phyloP scores from a whole-genome alignment of 2,888 invertebrate genomes.

The Catonia carolina region DNA sequence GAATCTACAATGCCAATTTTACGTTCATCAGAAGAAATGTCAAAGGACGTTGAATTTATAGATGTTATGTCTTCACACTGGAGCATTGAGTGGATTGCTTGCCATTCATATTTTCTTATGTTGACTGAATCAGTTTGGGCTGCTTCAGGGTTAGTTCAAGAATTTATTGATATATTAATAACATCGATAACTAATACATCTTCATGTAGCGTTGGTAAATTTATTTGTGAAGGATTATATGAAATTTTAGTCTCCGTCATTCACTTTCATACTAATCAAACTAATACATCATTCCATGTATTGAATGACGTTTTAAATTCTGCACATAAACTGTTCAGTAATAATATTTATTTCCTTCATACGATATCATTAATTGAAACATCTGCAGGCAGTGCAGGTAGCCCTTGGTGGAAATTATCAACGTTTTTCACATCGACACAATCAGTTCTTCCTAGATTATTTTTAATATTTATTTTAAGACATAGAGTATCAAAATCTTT shows the following conservation, averaged over 20 bases:
- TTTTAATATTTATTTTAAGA: slow-evolving; percentile 6
- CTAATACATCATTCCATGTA: slow-evolving; percentile 25
- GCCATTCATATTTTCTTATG: slow-evolving; percentile 49
- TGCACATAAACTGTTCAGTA: slow-evolving; percentile 48
- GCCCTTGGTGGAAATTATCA: slow-evolving; percentile 19
- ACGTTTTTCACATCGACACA: slow-evolving; percentile 8
- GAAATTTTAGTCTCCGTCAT: slow-evolving; percentile 44
- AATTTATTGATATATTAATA: slow-evolving; percentile 21
- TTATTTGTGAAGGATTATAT: slow-evolving; percentile 43
- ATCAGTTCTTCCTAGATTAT: slow-evolving; percentile 12
- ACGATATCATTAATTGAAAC: slow-evolving; percentile 45
- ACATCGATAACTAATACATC: neutral
- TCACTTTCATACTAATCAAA: slow-evolving; percentile 35
- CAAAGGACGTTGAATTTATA: slow-evolving; percentile 20
- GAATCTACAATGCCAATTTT: slow-evolving; percentile 29
- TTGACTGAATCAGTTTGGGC: slow-evolving; percentile 41
- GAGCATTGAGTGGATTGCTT: slow-evolving; percentile 48
- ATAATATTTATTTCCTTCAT: slow-evolving; percentile 52
- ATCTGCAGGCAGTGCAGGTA: slow-evolving; percentile 15
- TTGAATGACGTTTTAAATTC: slow-evolving; percentile 40
- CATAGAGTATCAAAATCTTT: neutral
- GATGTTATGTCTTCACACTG: slow-evolving; percentile 48
- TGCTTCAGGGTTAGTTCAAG: slow-evolving; percentile 41
- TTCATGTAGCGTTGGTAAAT: slow-evolving; percentile 19
- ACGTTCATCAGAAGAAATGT: neutral